Base-by-base conservation (phyloP, 2,888 invertebrate species). In the Papilio elwesi region DNA sequence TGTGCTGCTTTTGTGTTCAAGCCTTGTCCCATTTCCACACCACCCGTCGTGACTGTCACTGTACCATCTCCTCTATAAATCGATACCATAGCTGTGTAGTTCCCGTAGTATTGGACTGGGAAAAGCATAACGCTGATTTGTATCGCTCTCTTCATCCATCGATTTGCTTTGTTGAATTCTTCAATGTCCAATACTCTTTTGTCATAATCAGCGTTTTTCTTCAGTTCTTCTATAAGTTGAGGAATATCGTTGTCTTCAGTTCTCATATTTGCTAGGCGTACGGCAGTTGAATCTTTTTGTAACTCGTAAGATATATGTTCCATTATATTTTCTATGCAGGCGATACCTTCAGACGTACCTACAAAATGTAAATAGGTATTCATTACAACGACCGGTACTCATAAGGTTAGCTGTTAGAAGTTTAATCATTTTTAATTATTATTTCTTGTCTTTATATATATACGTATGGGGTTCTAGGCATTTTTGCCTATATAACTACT, bases 1-100 rank as follows among this genome's bases (percentile, higher is more conserved):
- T 97, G 97, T 5, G 96, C 95, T 0, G 94, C 96, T 94, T 97
- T 97, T 0, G 97, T 97, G 77, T 97, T 96, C 52, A 97, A 93
- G 0, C 97, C 97, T 92, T 97, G 97, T 0, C 97, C 97, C 90
- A 96, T 95, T 88, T 96, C 96, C 64, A 96, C 91, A 0, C 96
- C 96, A 7, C 96, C 96, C 71, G 96, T 96, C 0, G 95, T 90
- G 0, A 97, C 89, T 0, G 96, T 94, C 0, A 97, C 96, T 1
- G 95, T 95, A 0, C 96, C 96, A 84, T 97, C 96, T 0, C 94
- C 93, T 74, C 95, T 95, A 80, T 95, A 97, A 75, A 97, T 94
- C 0, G 95, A 94, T 0, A 97, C 95, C 74, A 95, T 85, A 0
- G 95, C 95, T 55, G 95, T 91, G 78, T 93, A 96, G 64, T 94